Evolutionary conservation across 2,888 invertebrate species (phyloP), one percentile per base, ranked within the genome.

Genomic region (Eucera pruinosa): DNA sequence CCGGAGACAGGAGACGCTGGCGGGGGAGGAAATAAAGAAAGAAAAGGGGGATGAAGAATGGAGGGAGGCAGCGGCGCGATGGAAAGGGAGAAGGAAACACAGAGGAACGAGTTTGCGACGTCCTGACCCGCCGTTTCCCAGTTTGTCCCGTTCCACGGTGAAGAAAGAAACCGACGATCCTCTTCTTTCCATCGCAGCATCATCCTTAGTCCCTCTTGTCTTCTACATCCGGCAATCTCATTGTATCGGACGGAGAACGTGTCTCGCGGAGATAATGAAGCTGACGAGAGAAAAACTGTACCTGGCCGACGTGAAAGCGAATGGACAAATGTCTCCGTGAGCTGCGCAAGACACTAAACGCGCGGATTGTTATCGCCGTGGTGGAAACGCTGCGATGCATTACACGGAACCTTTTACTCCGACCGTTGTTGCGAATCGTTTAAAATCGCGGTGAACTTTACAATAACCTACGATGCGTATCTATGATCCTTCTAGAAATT

Each of bases 211-310:
- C 57, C 71, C 64, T 54, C 76, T 70, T 69, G 65, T 74, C 71
- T 62, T 58, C 75, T 62, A 25, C 69, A 75, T 80, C 85, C 80
- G 82, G 76, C 85, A 84, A 82, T 85, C 78, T 80, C 82, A 73
- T 84, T 78, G 80, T 75, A 77, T 81, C 83, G 66, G 78, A 67
- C 72, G 47, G 78, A 60, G 73, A 79, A 86, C 83, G 84, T 86
- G 85, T 82, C 79, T 75, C 78, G 82, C 80, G 82, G 68, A 81
- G 84, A 78, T 83, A 87, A 87, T 85, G 82, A 86, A 83, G 78
- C 86, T 73, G 81, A 81, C 76, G 78, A 77, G 69, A 60, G 81
- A 77, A 78, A 80, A 78, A 83, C 58, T 82, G 66, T 62, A 69
- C 71, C 76, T 71, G 82, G 73, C 69, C 67, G 43, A 9, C 60